These are phyloP conservation scores for Morbakka virulenta DNA, from an alignment of 30 jellyfish, hydroid and myxozoan species.

Conservation along the genomic window DNA sequence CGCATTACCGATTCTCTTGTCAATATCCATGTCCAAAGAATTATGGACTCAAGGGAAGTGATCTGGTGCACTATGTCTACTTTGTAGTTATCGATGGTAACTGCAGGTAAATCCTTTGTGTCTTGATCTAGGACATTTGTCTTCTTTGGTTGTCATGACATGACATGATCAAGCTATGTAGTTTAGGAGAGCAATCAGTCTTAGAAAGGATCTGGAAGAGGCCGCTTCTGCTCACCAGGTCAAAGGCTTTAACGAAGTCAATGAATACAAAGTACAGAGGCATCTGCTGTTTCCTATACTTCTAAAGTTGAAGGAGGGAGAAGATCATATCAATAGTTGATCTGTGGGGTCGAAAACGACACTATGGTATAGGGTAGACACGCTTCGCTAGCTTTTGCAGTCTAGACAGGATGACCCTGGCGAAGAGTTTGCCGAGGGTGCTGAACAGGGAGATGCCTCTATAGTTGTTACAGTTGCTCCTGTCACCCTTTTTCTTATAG, in stretches of 20 bases:
- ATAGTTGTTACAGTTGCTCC: not conserved
- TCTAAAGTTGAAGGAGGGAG: not conserved
- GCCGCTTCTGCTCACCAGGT: not conserved
- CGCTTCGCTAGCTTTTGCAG: not conserved
- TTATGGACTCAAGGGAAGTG: too few species aligned
- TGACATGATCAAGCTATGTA: too few species aligned
- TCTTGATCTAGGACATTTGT: too few species aligned
- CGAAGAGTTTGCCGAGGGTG: not conserved
- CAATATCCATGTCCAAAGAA: too few species aligned
- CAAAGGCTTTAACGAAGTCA: not conserved
- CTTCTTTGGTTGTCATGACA: too few species aligned
- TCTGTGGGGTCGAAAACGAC: not conserved
- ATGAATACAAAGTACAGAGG: not conserved
- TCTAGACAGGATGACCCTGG: not conserved
- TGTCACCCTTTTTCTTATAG: not conserved
- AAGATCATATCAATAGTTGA: not conserved
- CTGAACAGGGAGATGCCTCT: not conserved
- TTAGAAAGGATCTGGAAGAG: not conserved
- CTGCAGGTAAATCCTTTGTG: too few species aligned
- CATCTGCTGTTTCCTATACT: not conserved
- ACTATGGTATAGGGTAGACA: not conserved
- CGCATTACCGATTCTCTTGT: too few species aligned
- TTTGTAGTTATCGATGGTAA: too few species aligned
- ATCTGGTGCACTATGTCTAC: too few species aligned
- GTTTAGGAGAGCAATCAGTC: too few species aligned